Base-by-base conservation (phyloP, 2,797 vertebrate species). In the Miichthys miiuy region DNA sequence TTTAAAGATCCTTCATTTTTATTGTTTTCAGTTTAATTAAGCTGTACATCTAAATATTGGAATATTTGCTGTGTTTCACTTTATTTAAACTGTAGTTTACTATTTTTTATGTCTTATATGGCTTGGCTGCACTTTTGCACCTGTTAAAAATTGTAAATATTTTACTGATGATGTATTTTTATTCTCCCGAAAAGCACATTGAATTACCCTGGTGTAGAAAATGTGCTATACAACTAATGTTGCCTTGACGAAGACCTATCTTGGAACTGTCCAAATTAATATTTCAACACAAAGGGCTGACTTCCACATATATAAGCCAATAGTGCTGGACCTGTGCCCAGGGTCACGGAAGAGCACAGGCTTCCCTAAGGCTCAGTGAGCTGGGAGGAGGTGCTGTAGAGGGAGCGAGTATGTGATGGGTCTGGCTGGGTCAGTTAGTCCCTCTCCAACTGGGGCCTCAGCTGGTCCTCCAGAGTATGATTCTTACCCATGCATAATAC, bases 401-500 rank as follows among this genome's bases (percentile, higher is more conserved):
- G 64, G 61, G 80, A 64, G 78, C 21, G 48, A 72, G 81, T 71
- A 77, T 83, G 79, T 82, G 86, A 89, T 78, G 81, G 83, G 81
- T 92, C 88, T 72, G 84, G 71, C 74, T 85, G 85, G 90, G 90
- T 92, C 91, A 91, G 74, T 87, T 82, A 87, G 83, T 77, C 72
- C 58, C 77, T 77, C 88, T 88, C 75, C 34, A 50, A 76, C 68
- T 63, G 68, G 80, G 81, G 87, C 79, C 92, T 93, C 93, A 93
- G 88, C 91, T 92, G 90, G 87, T 67, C 83, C 63, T 67, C 69
- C 70, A 64, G 67, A 77, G 79, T 75, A 46, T 4, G 30, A 66
- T 80, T 89, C 80, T 77, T 85, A 69, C 30, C 72, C 85, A 94
- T 93, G 83, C 85, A 94, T 93, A 91, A 93, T 90, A 83, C 91